phyloP scores from a whole-genome alignment of 2,113 vertebrate genomes.

The Mormoops blainvillei region DNA sequence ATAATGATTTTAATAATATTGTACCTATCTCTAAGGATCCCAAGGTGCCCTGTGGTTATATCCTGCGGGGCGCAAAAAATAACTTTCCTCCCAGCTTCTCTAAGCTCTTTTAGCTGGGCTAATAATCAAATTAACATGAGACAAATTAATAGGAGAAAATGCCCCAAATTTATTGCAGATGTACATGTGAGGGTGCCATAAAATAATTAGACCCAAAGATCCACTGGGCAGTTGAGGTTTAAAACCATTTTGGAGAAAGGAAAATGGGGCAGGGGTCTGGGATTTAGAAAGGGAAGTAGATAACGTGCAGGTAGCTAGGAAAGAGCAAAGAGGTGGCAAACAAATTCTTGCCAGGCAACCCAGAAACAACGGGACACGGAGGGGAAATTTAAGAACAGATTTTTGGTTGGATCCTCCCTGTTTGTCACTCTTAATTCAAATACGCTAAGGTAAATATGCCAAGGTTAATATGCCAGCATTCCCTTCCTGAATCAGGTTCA shows the following conservation, averaged over 20 bases:
- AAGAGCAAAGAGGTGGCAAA: neutral
- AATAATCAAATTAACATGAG: too few species aligned
- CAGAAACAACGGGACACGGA: neutral
- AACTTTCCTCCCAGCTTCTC: neutral
- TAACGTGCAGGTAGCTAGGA: neutral
- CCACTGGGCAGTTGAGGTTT: neutral
- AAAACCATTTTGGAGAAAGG: neutral
- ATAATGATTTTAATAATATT: constrained; percentile 17
- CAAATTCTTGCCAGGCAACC: neutral
- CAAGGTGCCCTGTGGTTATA: neutral
- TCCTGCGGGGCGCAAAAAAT: neutral
- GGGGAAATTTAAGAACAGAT: neutral
- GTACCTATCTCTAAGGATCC: neutral
- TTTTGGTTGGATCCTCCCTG: neutral
- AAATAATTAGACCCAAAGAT: neutral
- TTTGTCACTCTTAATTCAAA: neutral
- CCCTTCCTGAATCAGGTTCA: neutral
- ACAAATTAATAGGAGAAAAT: neutral
- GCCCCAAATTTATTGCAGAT: neutral
- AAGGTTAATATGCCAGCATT: neutral
- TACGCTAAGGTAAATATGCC: neutral
- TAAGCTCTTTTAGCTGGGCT: neutral
- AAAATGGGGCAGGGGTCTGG: neutral
- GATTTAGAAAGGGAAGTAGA: neutral
- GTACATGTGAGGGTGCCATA: neutral